These are phyloP conservation scores for Phodopus roborovskii DNA, from an alignment of 2,113 vertebrate genomes.

Conservation along the genomic window DNA sequence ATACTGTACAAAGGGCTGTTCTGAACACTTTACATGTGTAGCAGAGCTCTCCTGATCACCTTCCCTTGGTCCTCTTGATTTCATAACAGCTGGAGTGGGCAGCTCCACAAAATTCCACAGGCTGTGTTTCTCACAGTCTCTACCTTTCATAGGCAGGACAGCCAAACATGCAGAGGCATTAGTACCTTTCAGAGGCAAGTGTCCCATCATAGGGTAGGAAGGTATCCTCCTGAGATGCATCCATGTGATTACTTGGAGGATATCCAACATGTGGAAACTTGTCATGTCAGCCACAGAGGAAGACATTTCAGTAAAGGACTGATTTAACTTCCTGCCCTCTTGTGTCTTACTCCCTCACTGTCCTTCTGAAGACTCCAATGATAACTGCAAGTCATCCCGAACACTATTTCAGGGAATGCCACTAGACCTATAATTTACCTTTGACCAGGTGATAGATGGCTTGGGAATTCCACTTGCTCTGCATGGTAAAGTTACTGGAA, in stretches of 20 bases:
- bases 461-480: conserved; percentile 92
- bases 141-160: background rate
- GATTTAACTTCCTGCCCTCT: background rate
- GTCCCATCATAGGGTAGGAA: background rate
- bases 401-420: background rate
- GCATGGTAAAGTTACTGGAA: conserved; percentile 92
- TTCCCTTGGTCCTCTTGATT: background rate
- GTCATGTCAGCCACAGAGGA: background rate
- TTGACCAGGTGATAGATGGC: conserved; percentile 94
- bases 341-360: background rate
- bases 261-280: no score
- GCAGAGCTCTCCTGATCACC: background rate
- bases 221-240: background rate
- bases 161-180: background rate
- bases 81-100: background rate
- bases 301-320: background rate
- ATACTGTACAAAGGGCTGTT: background rate
- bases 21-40: background rate
- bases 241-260: background rate
- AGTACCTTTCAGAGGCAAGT: background rate
- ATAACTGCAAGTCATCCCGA: background rate
- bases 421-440: conserved; percentile 86
- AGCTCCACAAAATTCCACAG: background rate
- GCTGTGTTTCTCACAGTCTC: background rate
- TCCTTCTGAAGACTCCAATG: background rate